Conservation (phyloP, 2,113 vertebrate genomes). For the Oreotrochilus melanogaster region DNA sequence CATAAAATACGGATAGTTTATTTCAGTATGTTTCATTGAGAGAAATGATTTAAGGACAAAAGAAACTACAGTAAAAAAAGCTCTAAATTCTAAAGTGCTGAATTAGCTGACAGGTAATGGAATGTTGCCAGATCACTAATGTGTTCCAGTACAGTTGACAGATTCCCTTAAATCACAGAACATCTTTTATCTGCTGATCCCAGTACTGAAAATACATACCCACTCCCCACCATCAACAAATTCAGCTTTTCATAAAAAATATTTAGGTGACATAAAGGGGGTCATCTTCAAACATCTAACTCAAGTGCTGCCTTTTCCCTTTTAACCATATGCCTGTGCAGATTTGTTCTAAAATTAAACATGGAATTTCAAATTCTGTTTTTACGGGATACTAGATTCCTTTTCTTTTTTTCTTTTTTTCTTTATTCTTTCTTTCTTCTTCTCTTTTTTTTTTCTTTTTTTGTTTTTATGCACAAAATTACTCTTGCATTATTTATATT, state of each 20-base stretch:
- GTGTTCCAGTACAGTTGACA: neutral
- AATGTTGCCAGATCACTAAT: neutral
- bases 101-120: neutral
- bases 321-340: rapidly evolving
- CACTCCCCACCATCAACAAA: neutral
- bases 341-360: neutral
- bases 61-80: neutral
- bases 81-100: neutral
- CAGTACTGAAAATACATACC: neutral
- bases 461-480: neutral
- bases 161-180: neutral
- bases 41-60: neutral
- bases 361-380: neutral
- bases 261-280: neutral
- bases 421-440: too few relatives aligned
- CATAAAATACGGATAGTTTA: neutral
- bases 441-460: neutral
- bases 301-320: neutral
- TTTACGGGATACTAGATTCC: neutral
- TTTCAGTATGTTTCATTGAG: neutral
- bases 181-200: neutral
- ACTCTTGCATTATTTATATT: neutral
- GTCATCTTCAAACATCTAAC: neutral
- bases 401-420: too few relatives aligned
- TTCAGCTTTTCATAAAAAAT: neutral